Evolutionary conservation across 2,888 invertebrate species (phyloP).

Genomic region (Coenonympha arcania): DNA sequence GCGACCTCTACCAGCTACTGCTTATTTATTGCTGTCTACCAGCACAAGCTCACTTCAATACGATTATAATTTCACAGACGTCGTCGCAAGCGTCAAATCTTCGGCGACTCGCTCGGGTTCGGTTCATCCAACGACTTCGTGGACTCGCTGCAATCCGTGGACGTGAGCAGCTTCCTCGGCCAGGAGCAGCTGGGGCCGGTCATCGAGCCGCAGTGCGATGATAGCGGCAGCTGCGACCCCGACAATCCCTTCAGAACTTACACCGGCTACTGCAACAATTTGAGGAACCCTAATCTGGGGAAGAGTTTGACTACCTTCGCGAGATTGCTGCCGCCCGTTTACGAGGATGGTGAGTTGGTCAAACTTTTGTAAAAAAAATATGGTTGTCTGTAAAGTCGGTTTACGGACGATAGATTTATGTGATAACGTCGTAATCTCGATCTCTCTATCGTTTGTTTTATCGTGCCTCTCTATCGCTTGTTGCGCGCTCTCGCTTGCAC

Average conservation of each 20-base stretch:
- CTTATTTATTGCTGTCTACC: no score
- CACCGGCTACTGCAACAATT: constrained; percentile 90
- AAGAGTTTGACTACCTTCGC: constrained; percentile 90
- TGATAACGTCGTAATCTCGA: no score
- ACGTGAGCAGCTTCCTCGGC: constrained; percentile 80
- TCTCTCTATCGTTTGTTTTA: no score
- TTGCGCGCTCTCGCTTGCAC: no score
- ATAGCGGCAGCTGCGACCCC: constrained; percentile 81
- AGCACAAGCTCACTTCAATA: no score
- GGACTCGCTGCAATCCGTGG: constrained; percentile 85
- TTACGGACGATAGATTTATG: no score
- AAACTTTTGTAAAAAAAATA: no score
- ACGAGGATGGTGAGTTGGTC: constrained; percentile 87
- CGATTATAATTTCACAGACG: no score
- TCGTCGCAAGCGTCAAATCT: constrained; percentile 82
- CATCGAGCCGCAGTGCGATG: constrained; percentile 81
- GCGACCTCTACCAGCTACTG: no score
- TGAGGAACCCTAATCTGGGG: constrained; percentile 86
- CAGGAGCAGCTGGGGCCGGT: constrained; percentile 74
- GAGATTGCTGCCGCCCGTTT: constrained; percentile 86
- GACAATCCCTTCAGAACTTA: constrained; percentile 81
- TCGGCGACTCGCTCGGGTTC: constrained; percentile 73
- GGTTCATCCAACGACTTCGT: constrained; percentile 77
- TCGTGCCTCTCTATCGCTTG: no score
- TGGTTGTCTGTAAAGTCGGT: no score